Evolutionary conservation across 2,888 invertebrate genomes (phyloP).

Genomic region (Julus scanicus): DNA sequence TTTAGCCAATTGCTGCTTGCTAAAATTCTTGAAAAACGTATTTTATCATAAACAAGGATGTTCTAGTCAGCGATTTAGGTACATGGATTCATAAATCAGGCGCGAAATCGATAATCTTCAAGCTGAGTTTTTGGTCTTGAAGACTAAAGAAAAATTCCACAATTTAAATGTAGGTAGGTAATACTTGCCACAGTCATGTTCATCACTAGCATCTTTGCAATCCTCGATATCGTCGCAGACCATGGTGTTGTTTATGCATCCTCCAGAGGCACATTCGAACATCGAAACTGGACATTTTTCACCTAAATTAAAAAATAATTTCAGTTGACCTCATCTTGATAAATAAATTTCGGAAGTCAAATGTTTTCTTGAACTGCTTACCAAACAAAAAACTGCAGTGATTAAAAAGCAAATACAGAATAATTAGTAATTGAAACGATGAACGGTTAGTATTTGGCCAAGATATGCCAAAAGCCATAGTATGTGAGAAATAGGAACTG

Average conservation of each 20-base stretch:
- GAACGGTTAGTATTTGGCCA: neutral
- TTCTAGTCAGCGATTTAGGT: no score
- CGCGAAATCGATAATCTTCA: no score
- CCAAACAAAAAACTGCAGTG: neutral
- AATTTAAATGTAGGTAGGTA: neutral
- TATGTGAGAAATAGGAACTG: neutral
- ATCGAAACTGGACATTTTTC: slow-evolving; percentile 41
- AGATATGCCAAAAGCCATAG: neutral
- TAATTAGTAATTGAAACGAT: neutral
- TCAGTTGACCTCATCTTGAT: neutral
- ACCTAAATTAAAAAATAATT: neutral
- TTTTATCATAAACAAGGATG: no score
- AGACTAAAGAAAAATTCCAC: neutral
- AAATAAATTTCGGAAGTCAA: neutral
- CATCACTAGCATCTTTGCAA: slow-evolving; percentile 57
- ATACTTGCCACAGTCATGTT: slow-evolving; percentile 55
- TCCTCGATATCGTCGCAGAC: slow-evolving; percentile 52
- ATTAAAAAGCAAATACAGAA: neutral
- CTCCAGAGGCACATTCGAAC: slow-evolving; percentile 55
- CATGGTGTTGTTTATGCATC: slow-evolving; percentile 50
- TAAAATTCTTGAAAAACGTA: no score
- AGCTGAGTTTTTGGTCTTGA: no score
- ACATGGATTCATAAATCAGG: no score
- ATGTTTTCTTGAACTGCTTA: neutral
- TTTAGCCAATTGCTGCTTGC: no score